Evolutionary conservation across 1,140 invertebrate species (phyloP).

Genomic region (Marisa cornuarietis): DNA sequence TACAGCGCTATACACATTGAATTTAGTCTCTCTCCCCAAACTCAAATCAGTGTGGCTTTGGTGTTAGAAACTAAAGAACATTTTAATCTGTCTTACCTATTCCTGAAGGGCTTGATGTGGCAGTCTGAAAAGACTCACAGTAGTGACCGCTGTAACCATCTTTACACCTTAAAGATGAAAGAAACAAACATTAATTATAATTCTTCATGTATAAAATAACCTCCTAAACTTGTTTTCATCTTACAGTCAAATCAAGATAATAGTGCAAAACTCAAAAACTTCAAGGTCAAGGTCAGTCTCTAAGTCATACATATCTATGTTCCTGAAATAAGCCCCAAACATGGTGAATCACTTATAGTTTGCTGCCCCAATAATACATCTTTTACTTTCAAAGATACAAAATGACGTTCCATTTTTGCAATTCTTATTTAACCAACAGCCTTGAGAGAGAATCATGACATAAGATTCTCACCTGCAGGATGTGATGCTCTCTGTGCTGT

Average conservation of each 20-base stretch:
- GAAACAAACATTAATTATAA: background rate
- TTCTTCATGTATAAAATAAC: background rate
- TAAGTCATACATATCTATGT: background rate
- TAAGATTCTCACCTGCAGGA: constrained; percentile 8
- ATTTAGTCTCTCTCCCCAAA: too few species aligned
- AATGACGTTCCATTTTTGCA: too few species aligned
- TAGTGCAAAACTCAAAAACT: background rate
- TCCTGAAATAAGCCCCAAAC: background rate
- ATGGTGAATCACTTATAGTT: too few species aligned
- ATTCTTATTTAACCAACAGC: too few species aligned
- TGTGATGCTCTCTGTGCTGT: background rate
- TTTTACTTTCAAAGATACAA: too few species aligned
- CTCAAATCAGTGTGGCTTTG: too few species aligned
- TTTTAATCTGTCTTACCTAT: background rate
- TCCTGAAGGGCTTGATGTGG: background rate
- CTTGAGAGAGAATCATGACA: too few species aligned
- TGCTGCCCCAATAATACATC: too few species aligned
- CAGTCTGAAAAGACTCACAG: background rate
- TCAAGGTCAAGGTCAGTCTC: background rate
- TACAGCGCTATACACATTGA: too few species aligned
- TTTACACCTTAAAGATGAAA: constrained; percentile 18
- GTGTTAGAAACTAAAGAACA: background rate
- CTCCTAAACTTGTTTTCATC: background rate
- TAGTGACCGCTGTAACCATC: constrained; percentile 2
- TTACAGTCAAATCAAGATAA: background rate